Evolutionary conservation across 2,797 vertebrate genomes (phyloP).

Genomic region (Synanceia verrucosa): DNA sequence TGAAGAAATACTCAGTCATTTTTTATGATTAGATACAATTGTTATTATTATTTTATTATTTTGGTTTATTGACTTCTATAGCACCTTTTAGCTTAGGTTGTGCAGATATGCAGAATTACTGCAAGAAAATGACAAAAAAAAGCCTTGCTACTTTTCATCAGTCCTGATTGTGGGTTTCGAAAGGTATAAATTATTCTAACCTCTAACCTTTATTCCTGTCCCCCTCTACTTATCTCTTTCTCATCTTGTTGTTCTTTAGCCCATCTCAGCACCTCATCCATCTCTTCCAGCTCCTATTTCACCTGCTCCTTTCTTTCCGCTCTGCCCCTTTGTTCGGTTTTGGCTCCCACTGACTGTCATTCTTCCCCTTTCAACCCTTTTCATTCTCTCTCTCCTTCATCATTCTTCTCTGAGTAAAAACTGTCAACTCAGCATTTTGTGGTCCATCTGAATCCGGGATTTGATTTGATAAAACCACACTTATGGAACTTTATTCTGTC

Average conservation of each 20-base stretch:
- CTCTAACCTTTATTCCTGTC: neutral
- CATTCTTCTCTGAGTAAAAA: slow-evolving; percentile 21
- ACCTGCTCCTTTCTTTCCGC: slow-evolving; percentile 3
- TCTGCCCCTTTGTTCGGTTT: neutral
- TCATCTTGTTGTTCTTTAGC: neutral
- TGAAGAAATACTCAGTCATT: no score
- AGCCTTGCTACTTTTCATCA: no score
- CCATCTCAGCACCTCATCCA: slow-evolving; percentile 22
- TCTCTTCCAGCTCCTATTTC: slow-evolving; percentile 19
- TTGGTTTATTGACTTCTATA: no score
- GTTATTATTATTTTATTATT: no score
- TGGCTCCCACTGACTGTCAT: slow-evolving; percentile 12
- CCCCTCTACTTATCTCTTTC: neutral
- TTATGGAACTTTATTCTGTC: slow-evolving; percentile 22
- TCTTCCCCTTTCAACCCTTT: neutral
- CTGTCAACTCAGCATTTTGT: slow-evolving; percentile 29
- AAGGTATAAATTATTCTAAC: neutral
- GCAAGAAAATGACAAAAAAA: no score
- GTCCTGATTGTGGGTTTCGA: neutral
- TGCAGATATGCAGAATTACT: no score
- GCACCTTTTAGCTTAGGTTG: no score
- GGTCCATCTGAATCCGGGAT: slow-evolving; percentile 8
- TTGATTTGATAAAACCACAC: slow-evolving; percentile 32
- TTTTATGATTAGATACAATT: no score
- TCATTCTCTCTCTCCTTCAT: neutral